A percentile compares a stretch with the other conserved stretches of the same genome.
These are phyloP conservation scores for Cistogaster globosa DNA, from an alignment of 2,888 invertebrate genomes.

Conservation along the genomic window DNA sequence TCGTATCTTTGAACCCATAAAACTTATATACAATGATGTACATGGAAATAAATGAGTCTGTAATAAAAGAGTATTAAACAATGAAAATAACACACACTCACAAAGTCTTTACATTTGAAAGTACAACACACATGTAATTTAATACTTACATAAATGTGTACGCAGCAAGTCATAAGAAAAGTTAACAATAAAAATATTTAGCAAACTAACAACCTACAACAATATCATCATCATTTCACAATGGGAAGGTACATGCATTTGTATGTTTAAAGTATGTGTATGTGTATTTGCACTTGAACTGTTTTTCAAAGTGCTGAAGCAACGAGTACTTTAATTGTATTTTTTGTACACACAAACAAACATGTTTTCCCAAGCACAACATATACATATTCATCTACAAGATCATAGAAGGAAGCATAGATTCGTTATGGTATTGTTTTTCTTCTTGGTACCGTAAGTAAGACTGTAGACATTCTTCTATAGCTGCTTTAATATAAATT, in stretches of 20 bases:
- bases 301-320: conserved; percentile 13
- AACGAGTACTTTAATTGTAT: conserved; percentile 17
- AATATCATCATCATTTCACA: conserved; percentile 28
- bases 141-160: neutral
- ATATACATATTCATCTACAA: neutral
- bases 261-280: neutral
- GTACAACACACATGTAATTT: neutral
- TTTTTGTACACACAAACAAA: neutral
- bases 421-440: conserved; percentile 27
- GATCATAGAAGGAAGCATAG: conserved; percentile 3
- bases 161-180: neutral
- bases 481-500: conserved; percentile 27
- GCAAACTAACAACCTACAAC: conserved; percentile 6
- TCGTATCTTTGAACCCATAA: neutral
- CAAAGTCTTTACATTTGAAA: neutral
- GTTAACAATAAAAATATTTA: conserved; percentile 26
- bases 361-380: neutral
- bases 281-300: conserved; percentile 3
- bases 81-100: conserved; percentile 5
- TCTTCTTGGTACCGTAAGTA: neutral
- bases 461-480: neutral
- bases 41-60: neutral
- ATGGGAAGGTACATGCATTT: neutral
- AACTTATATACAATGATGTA: neutral
- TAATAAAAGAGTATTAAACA: conserved; percentile 24